These are phyloP conservation scores for Sinocyclocheilus anshuiensis DNA, from an alignment of 2,113 vertebrate species.

Conservation along the genomic window DNA sequence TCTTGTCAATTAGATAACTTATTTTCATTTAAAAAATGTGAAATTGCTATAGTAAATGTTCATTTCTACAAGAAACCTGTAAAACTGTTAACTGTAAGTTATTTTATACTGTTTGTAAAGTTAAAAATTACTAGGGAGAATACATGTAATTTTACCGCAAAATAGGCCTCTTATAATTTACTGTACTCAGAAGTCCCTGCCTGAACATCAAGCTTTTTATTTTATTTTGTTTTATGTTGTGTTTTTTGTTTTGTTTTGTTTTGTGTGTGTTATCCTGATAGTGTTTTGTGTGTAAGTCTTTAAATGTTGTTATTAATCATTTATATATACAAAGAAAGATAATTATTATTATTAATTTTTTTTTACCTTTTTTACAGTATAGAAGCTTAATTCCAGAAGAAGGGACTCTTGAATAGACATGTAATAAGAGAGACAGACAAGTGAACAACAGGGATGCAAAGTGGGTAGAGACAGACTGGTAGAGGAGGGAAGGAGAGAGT, in stretches of 20 bases:
- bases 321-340: too few species aligned
- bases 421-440: constrained; percentile 25
- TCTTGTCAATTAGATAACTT: too few species aligned
- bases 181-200: not conserved
- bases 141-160: not conserved
- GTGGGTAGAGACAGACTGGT: constrained; percentile 19
- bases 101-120: not conserved
- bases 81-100: not conserved
- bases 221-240: too few species aligned
- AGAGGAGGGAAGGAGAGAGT: constrained; percentile 28
- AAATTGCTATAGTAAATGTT: too few species aligned
- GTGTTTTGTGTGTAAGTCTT: too few species aligned
- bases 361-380: too few species aligned
- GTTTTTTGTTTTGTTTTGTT: too few species aligned
- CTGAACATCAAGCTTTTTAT: too few species aligned
- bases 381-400: not conserved
- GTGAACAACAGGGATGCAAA: constrained; percentile 25
- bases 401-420: constrained; percentile 25
- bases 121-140: not conserved
- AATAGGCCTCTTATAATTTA: not conserved
- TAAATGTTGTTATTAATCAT: too few species aligned
- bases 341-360: too few species aligned
- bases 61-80: not conserved
- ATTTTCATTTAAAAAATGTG: too few species aligned
- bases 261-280: too few species aligned